phyloP scores from a whole-genome alignment of 2,888 invertebrate species.

The Lasioglossum figueresi region DNA sequence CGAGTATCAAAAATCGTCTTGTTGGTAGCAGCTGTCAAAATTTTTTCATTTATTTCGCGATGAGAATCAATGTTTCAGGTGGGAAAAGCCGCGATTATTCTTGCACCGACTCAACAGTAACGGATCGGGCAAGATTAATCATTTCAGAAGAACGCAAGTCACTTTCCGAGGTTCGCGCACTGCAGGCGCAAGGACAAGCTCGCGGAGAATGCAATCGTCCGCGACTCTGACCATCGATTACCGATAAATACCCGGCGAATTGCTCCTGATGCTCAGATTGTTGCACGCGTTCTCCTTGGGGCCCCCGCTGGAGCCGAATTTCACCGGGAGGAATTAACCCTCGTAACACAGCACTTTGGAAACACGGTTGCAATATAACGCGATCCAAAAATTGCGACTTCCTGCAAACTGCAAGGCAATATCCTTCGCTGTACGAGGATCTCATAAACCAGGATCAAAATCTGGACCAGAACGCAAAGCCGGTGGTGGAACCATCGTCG shows the following conservation, averaged over 20 bases:
- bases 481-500: background rate
- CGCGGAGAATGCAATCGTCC: conserved; percentile 47
- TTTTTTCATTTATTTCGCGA: background rate
- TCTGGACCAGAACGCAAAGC: background rate
- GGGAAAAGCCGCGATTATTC: background rate
- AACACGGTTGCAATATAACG: background rate
- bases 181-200: background rate
- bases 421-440: background rate
- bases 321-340: conserved; percentile 50
- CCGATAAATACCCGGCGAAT: conserved; percentile 66
- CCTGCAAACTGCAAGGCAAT: background rate
- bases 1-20: background rate
- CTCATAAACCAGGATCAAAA: background rate
- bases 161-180: background rate
- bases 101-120: background rate
- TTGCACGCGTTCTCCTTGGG: conserved; percentile 53
- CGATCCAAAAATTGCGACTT: conserved; percentile 14
- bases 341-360: background rate
- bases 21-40: background rate
- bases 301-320: conserved; percentile 28
- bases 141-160: background rate
- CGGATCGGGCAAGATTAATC: background rate
- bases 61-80: background rate
- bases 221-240: conserved; percentile 66
- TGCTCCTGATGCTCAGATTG: conserved; percentile 61